Conservation (phyloP, 2,797 vertebrate species). For the Nyctibius grandis region DNA sequence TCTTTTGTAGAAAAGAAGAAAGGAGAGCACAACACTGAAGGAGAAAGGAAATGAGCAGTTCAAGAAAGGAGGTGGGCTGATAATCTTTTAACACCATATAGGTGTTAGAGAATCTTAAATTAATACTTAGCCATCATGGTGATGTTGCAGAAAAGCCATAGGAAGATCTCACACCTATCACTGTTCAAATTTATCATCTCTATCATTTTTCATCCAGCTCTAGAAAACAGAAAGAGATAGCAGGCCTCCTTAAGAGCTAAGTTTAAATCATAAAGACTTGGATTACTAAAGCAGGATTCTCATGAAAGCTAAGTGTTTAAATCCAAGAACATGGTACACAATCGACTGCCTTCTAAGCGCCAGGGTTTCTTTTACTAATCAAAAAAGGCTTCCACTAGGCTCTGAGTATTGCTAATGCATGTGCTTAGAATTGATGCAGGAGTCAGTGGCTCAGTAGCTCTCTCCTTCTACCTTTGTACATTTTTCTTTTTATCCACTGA, state of each 20-base stretch:
- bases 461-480: neutral
- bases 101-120: neutral
- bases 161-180: neutral
- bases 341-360: neutral
- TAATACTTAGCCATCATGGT: neutral
- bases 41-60: conserved; percentile 82
- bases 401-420: neutral
- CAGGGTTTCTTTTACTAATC: neutral
- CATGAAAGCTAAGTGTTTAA: neutral
- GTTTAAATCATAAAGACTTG: neutral
- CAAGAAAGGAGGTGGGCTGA: conserved; percentile 78
- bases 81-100: neutral
- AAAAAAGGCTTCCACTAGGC: neutral
- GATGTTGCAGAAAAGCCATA: neutral
- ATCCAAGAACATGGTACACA: neutral
- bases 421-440: neutral
- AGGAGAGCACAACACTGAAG: conserved; percentile 75
- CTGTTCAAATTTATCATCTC: neutral
- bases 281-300: neutral
- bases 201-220: neutral
- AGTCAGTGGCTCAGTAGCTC: neutral
- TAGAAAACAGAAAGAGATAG: neutral
- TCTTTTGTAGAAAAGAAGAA: conserved; percentile 77
- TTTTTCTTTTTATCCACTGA: neutral
- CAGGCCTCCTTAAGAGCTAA: neutral